Conservation (phyloP, 2,888 invertebrate genomes). For the Zelleria hepariella region DNA sequence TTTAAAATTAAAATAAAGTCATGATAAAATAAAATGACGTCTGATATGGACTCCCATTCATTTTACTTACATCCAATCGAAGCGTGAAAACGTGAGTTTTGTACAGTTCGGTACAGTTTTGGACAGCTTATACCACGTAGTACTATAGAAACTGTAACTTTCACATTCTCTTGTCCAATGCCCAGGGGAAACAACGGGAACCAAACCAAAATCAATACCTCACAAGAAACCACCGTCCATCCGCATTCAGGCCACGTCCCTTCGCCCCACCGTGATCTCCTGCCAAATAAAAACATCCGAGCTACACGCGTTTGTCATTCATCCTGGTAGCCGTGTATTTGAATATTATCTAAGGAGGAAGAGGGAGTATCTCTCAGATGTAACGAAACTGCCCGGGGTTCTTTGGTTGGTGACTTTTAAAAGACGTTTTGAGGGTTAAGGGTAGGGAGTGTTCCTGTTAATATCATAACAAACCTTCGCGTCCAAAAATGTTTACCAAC, state of each 20-base stretch:
- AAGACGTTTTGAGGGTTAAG: neutral
- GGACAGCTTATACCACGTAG: too few species aligned
- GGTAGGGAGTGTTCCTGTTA: too few species aligned
- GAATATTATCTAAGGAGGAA: conserved; percentile 11
- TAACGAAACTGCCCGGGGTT: conserved; percentile 10
- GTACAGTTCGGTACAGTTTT: too few species aligned
- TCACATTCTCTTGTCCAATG: too few species aligned
- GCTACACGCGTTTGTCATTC: conserved; percentile 36
- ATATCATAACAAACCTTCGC: too few species aligned
- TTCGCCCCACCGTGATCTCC: conserved; percentile 14
- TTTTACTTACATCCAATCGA: too few species aligned
- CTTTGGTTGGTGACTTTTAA: neutral
- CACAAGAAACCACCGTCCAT: neutral
- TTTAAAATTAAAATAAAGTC: too few species aligned
- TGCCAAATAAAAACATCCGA: conserved; percentile 39
- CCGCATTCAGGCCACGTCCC: conserved; percentile 1
- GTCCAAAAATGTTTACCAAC: too few species aligned
- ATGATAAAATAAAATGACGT: too few species aligned
- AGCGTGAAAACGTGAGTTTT: too few species aligned
- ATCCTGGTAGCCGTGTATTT: conserved; percentile 10
- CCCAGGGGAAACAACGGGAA: neutral
- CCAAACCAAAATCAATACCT: neutral
- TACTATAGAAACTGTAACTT: too few species aligned
- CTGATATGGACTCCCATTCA: too few species aligned
- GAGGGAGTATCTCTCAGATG: neutral